Percentiles rank a stretch among this genome's conserved stretches.
Conservation (phyloP, 2,888 invertebrate genomes). For the Drosophila aldrichi region DNA sequence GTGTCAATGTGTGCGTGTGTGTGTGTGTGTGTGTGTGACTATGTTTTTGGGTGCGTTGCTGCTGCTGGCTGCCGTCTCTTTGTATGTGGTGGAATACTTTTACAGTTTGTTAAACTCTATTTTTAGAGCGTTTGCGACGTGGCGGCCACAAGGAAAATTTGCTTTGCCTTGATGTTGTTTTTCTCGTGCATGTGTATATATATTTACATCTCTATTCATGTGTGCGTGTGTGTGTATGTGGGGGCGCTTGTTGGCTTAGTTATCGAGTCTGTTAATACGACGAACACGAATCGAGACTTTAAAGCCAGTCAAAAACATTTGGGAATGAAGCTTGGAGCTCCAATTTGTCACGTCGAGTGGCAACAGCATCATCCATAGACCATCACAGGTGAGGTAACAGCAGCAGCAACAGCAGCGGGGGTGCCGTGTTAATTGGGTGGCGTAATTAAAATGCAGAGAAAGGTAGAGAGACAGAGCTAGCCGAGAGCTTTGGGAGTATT, state of each 20-base stretch:
- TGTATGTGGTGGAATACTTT: constrained; percentile 80
- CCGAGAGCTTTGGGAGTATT: constrained; percentile 20
- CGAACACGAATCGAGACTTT: constrained; percentile 65
- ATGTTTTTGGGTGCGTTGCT: constrained; percentile 54
- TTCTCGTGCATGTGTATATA: constrained; percentile 16
- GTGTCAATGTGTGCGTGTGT: constrained; percentile 34
- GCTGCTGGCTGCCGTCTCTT: constrained; percentile 42
- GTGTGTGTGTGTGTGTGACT: constrained; percentile 12
- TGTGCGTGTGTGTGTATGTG: constrained; percentile 41
- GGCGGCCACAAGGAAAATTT: constrained; percentile 69
- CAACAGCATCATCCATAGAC: not conserved
- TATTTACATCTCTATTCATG: constrained; percentile 28
- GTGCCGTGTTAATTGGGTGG: constrained; percentile 65
- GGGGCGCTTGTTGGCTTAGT: constrained; percentile 74
- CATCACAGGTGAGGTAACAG: not conserved
- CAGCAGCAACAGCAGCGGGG: not conserved
- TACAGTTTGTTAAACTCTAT: constrained; percentile 80
- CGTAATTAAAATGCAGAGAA: constrained; percentile 66
- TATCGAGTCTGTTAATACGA: constrained; percentile 65
- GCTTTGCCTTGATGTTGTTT: constrained; percentile 50
- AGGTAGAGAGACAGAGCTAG: constrained; percentile 1
- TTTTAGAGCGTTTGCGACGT: constrained; percentile 70
- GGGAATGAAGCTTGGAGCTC: constrained; percentile 34
- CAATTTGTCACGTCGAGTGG: constrained; percentile 58
- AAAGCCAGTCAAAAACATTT: constrained; percentile 48